Base-by-base conservation (phyloP, 2,797 vertebrate genomes). In the Podarcis lilfordi region DNA sequence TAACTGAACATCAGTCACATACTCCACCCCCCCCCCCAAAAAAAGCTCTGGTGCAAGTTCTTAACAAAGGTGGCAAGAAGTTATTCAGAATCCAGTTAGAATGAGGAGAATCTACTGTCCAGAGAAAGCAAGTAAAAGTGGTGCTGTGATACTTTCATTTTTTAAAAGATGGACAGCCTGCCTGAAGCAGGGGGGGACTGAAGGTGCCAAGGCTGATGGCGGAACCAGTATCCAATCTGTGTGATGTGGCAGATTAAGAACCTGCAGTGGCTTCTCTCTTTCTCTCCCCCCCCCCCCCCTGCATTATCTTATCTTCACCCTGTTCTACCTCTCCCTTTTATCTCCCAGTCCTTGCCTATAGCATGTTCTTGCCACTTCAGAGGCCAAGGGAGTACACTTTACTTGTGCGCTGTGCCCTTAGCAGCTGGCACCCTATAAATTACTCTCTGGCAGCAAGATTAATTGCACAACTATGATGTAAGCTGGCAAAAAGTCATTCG, bases 381-480 rank as follows among this genome's bases (percentile, higher is more conserved):
- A 64, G 32, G 37, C 27, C 35, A 85, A 64, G 25, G 1, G 59
- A 77, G 40, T 35, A 77, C 10, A 66, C 10, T 79, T 89, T 76
- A 77, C 86, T 78, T 80, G n/a, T 89, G 91, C 2, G 0, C 88
- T 90, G 91, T 86, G n/a, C 35, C 82, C 83, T 91, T 88, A 89
- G 83, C 92, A 94, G 91, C 45, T 95, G 94, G 91, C 82, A 94
- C 55, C 13, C 40, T 79, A 86, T 93, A 95, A 94, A 96, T 95
- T 95, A 92, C 76, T 88, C 85, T 87, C 21, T 92, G 93, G 91
- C 43, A 88, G 27, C 7, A 55, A 13, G 35, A 76, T 68, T 93
- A 96, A 95, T 92, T 93, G 91, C 91, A 94, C 91, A 92, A 92
- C 84, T 88, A 32, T 82, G 84, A 93, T 92, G 69, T 1, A 91